phyloP scores from a whole-genome alignment of 2,113 vertebrate genomes.

The Murina feae region DNA sequence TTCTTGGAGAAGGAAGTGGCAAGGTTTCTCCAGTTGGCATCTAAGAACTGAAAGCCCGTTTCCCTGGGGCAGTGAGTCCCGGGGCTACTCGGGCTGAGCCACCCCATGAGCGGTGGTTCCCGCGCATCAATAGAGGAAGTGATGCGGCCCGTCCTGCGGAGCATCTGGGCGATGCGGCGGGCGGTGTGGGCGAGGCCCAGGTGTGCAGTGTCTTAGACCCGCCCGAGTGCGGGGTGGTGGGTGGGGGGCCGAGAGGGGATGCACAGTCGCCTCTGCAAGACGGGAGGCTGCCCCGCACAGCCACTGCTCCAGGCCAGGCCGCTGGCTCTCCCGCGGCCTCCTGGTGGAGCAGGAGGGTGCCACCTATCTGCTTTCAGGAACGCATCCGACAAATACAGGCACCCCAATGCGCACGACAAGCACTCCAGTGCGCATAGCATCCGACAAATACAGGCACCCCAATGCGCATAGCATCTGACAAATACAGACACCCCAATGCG shows the following conservation, averaged over 20 bases:
- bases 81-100: neutral
- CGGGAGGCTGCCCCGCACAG: too few species aligned
- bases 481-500: too few species aligned
- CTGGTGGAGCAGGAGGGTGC: neutral
- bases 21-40: neutral
- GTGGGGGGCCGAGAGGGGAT: too few species aligned
- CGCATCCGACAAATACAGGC: neutral
- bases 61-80: neutral
- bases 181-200: neutral
- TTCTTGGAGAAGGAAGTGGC: constrained; percentile 39
- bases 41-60: neutral
- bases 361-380: neutral
- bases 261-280: too few species aligned
- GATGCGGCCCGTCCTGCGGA: neutral
- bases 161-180: neutral
- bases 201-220: neutral
- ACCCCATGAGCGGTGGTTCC: too few species aligned
- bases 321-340: neutral
- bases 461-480: too few species aligned
- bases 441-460: too few species aligned
- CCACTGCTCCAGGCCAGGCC: neutral
- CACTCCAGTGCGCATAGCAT: too few species aligned
- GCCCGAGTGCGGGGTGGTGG: too few species aligned
- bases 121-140: neutral
- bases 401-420: too few species aligned